Conservation (phyloP, 2,888 invertebrate species). For the Ormyrus pomaceus region DNA sequence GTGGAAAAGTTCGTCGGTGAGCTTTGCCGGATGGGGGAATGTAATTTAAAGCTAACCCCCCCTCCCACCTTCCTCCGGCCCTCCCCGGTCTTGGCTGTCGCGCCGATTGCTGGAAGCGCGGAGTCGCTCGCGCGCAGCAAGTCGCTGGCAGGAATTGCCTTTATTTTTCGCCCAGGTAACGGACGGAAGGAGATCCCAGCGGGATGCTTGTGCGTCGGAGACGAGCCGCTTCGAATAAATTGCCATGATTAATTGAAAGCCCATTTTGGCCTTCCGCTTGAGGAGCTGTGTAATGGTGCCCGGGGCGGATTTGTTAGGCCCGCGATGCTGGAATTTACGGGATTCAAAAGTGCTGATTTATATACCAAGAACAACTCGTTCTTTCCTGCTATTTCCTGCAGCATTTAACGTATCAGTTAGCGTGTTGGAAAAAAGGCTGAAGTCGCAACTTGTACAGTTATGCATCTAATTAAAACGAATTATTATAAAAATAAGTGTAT, state of each 20-base stretch:
- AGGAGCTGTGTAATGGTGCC: background rate
- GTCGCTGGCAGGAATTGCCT: background rate
- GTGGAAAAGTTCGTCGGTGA: slow-evolving; percentile 48
- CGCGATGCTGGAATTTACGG: background rate
- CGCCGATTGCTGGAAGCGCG: slow-evolving; percentile 5
- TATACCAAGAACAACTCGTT: too few relatives aligned
- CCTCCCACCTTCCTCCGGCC: too few relatives aligned
- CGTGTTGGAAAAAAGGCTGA: too few relatives aligned
- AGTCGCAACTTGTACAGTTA: too few relatives aligned
- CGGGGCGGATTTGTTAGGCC: background rate
- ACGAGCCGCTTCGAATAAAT: slow-evolving; percentile 24
- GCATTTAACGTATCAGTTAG: too few relatives aligned
- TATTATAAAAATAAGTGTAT: too few relatives aligned
- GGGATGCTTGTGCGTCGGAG: background rate
- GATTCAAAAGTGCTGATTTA: background rate
- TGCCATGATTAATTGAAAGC: slow-evolving; percentile 39
- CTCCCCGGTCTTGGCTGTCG: background rate
- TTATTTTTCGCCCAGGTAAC: background rate
- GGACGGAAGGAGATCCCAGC: background rate
- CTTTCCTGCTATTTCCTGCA: too few relatives aligned
- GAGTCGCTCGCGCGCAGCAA: background rate
- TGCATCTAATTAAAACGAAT: too few relatives aligned
- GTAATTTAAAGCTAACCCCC: slow-evolving; percentile 50
- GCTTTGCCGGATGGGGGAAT: slow-evolving; percentile 44
- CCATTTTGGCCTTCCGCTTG: background rate